These are phyloP conservation scores for Blastobasis lacticolella DNA, from an alignment of 2,888 invertebrate genomes.

Conservation along the genomic window DNA sequence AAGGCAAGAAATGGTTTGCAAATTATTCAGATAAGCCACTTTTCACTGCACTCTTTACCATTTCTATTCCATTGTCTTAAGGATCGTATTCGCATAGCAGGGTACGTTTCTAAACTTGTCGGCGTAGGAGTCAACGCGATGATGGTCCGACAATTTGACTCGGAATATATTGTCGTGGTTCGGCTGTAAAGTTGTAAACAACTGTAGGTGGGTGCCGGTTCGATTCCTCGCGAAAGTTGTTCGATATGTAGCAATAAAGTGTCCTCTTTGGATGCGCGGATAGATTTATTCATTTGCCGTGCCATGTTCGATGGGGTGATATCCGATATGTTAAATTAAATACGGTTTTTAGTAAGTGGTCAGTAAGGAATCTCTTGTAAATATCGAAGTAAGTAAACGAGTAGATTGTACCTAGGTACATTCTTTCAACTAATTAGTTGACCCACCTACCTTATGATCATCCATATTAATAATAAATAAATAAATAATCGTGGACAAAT, in stretches of 20 bases:
- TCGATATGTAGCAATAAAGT: slow-evolving; percentile 39
- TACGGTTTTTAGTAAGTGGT: no score
- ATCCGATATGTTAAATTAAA: no score
- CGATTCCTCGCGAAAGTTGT: slow-evolving; percentile 47
- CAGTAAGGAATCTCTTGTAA: no score
- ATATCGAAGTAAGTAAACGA: no score
- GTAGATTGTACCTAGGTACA: no score
- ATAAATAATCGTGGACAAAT: no score
- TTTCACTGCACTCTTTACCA: not conserved
- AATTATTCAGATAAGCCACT: slow-evolving; percentile 35
- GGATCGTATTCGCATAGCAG: slow-evolving; percentile 20
- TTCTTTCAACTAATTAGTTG: no score
- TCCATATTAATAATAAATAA: no score
- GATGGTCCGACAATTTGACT: slow-evolving; percentile 63
- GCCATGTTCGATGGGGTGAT: not conserved
- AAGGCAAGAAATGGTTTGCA: slow-evolving; percentile 48
- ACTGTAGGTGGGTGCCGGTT: slow-evolving; percentile 53
- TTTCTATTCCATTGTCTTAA: slow-evolving; percentile 19
- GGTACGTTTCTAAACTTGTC: slow-evolving; percentile 15
- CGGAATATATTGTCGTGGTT: slow-evolving; percentile 54
- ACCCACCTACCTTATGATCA: no score
- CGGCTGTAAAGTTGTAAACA: slow-evolving; percentile 46
- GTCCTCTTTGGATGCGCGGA: not conserved
- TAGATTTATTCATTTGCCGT: no score
- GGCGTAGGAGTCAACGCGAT: slow-evolving; percentile 61